Evolutionary conservation across 2,113 vertebrate species (phyloP), one percentile per base, ranked within the genome.

Genomic region (Onychostoma macrolepis): DNA sequence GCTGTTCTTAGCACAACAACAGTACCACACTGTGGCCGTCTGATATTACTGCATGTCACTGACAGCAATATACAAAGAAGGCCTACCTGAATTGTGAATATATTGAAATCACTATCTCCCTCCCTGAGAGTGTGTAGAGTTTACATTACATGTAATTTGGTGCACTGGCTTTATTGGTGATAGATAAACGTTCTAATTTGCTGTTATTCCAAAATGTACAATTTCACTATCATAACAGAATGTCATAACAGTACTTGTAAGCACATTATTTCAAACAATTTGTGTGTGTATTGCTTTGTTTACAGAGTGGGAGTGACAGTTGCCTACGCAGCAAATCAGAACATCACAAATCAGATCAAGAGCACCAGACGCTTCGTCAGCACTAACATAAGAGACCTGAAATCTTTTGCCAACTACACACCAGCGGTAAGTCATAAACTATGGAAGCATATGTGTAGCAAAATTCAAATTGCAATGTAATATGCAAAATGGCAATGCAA

Each of bases 311-410:
- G 98, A 24, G 95, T 98, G 0, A 87, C 97, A 6, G 94, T 94
- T 41, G 95, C 96, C 8, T 97, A 97, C 17, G 91, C 94, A 80
- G 97, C 97, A 4, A 99, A 97, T 92, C 95, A 98, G n/a, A 96
- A 98, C 65, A 89, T 99, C 86, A 97, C 94, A 85, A 91, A 90
- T 53, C 95, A 96, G 88, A 89, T 97, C 63, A 94, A 94, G 89
- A 96, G 90, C 93, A 95, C 96, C 65, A 94, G 90, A 71, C 93
- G 92, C n/a, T 91, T 99, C 48, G 93, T 97, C 80, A 96, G 95
- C 85, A 97, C 95, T 93, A 99, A 99, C 89, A 95, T 98, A 83
- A 96, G 95, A 92, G 98, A 99, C 92, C 85, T 99, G 92, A 96
- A 92, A 91, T 91, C 92, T 7, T 93, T 99, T 30, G 94, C 98